These are phyloP conservation scores for Dynastes tityus DNA, from an alignment of 2,888 invertebrate species.

Conservation along the genomic window DNA sequence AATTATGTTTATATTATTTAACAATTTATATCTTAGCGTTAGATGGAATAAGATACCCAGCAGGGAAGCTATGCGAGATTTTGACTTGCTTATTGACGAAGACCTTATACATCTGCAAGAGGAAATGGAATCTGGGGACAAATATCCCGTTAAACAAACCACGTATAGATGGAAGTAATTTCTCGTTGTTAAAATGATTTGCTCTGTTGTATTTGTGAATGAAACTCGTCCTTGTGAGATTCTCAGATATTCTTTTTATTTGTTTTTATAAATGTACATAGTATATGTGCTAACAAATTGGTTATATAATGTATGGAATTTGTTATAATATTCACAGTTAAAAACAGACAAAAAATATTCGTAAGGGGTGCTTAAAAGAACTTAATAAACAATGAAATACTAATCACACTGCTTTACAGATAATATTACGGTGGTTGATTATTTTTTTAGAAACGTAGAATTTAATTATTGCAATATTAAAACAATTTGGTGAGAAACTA, in stretches of 20 bases:
- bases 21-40: conserved; percentile 71
- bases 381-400: too few relatives aligned
- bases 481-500: too few relatives aligned
- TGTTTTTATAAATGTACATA: conserved; percentile 30
- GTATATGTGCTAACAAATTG: conserved; percentile 32
- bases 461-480: too few relatives aligned
- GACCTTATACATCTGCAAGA: conserved; percentile 81
- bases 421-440: not conserved
- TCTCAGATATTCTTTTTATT: conserved; percentile 20
- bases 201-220: not conserved
- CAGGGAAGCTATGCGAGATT: conserved; percentile 85
- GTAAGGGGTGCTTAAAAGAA: too few relatives aligned
- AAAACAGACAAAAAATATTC: conserved; percentile 44
- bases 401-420: too few relatives aligned
- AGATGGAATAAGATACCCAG: conserved; percentile 89
- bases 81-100: conserved; percentile 89
- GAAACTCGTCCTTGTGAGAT: not conserved
- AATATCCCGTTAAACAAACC: conserved; percentile 54
- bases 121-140: conserved; percentile 58
- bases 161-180: conserved; percentile 64
- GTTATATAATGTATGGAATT: conserved; percentile 21
- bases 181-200: not conserved
- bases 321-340: conserved; percentile 31
- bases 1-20: too few relatives aligned
- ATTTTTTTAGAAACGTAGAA: too few relatives aligned